Percentiles rank a stretch among this genome's conserved stretches.
Evolutionary conservation across 1,140 invertebrate genomes (phyloP).

Genomic region (Acromyrmex heyeri): DNA sequence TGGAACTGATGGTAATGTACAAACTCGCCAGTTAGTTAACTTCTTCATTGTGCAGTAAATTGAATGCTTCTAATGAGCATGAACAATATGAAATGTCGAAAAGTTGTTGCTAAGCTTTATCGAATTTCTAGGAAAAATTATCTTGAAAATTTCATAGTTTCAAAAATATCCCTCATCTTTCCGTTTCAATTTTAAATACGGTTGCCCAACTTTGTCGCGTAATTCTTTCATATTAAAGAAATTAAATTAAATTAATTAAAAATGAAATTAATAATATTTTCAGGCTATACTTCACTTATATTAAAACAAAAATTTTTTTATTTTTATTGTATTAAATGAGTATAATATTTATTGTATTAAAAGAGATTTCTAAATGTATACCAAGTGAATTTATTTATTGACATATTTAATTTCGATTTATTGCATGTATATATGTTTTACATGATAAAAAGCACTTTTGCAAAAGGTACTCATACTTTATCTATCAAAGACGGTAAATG

Average conservation of each 20-base stretch:
- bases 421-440: neutral
- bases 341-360: neutral
- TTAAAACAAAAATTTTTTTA: neutral
- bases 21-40: slow-evolving; percentile 32
- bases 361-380: neutral
- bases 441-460: neutral
- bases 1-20: slow-evolving; percentile 27
- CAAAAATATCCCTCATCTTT: neutral
- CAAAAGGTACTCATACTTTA: neutral
- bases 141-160: neutral
- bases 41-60: slow-evolving; percentile 36
- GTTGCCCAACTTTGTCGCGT: neutral
- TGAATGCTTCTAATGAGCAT: slow-evolving; percentile 16
- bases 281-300: neutral
- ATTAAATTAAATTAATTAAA: too few species aligned
- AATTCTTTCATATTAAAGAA: neutral
- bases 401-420: neutral
- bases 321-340: neutral
- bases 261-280: neutral
- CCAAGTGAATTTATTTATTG: neutral
- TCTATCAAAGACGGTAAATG: neutral
- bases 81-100: neutral
- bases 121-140: slow-evolving; percentile 23
- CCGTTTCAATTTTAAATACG: neutral
- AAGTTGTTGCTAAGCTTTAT: neutral